These are phyloP conservation scores for Daktulosphaira vitifoliae DNA, from an alignment of 1,140 invertebrate genomes.

Conservation along the genomic window DNA sequence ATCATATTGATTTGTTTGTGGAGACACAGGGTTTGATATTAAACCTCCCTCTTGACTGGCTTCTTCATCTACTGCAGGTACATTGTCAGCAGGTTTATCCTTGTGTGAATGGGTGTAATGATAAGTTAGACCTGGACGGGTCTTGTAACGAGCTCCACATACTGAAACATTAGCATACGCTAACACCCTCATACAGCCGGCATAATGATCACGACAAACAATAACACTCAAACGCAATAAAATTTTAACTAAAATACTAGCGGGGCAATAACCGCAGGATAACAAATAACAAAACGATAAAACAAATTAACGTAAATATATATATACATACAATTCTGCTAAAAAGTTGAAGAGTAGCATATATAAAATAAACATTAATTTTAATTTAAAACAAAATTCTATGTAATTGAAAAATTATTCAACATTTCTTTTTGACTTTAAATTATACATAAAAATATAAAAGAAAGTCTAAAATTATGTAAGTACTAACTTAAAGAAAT, in stretches of 20 bases:
- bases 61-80: conserved; percentile 37
- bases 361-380: too few relatives aligned
- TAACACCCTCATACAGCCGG: conserved; percentile 31
- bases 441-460: too few relatives aligned
- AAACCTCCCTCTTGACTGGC: conserved; percentile 34
- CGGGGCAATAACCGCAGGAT: not conserved
- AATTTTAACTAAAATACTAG: conserved; percentile 11
- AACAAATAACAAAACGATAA: conserved; percentile 27
- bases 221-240: conserved; percentile 25
- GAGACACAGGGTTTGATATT: conserved; percentile 42
- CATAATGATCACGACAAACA: conserved; percentile 19
- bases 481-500: too few relatives aligned
- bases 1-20: conserved; percentile 33
- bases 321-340: too few relatives aligned
- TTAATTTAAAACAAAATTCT: too few relatives aligned
- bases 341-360: too few relatives aligned
- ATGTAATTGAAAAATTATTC: too few relatives aligned
- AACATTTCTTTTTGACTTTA: too few relatives aligned
- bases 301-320: conserved; percentile 12
- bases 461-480: too few relatives aligned
- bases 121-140: conserved; percentile 89
- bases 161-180: conserved; percentile 50
- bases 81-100: conserved; percentile 49
- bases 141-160: conserved; percentile 95
- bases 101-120: conserved; percentile 94